These are phyloP conservation scores for Micromesistius poutassou DNA, from an alignment of 2,797 vertebrate species.

Conservation along the genomic window DNA sequence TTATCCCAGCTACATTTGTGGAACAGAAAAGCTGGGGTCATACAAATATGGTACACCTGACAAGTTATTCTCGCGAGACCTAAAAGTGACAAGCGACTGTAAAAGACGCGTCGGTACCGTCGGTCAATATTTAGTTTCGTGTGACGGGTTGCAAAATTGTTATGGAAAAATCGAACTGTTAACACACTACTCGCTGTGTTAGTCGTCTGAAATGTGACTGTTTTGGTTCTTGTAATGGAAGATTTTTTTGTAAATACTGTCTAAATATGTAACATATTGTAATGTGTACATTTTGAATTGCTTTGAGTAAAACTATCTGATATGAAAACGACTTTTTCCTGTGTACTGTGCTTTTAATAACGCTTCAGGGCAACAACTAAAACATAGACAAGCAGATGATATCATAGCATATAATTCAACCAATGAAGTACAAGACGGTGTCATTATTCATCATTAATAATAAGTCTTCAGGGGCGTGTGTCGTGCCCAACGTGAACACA, in stretches of 20 bases:
- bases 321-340: constrained; percentile 68
- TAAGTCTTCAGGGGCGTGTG: neutral
- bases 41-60: constrained; percentile 62
- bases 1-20: constrained; percentile 49
- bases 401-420: neutral
- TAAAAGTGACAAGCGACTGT: constrained; percentile 24
- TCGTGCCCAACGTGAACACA: constrained; percentile 10
- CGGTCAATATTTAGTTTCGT: constrained; percentile 28
- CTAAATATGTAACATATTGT: constrained; percentile 88
- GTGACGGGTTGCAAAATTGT: constrained; percentile 30
- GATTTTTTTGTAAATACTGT: constrained; percentile 82
- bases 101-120: constrained; percentile 17
- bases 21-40: constrained; percentile 36
- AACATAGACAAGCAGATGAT: constrained; percentile 26
- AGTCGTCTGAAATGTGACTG: constrained; percentile 50
- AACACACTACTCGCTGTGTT: constrained; percentile 26
- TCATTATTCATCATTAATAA: neutral
- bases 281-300: constrained; percentile 75
- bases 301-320: constrained; percentile 65
- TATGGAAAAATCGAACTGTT: constrained; percentile 16
- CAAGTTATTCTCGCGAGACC: constrained; percentile 33
- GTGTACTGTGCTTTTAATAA: constrained; percentile 69
- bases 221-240: constrained; percentile 66
- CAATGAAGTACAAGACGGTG: neutral
- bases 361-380: constrained; percentile 76